A percentile compares a stretch with the other conserved stretches of the same genome.
Conservation (phyloP, 2,888 invertebrate genomes). For the Drosophila yooni region DNA sequence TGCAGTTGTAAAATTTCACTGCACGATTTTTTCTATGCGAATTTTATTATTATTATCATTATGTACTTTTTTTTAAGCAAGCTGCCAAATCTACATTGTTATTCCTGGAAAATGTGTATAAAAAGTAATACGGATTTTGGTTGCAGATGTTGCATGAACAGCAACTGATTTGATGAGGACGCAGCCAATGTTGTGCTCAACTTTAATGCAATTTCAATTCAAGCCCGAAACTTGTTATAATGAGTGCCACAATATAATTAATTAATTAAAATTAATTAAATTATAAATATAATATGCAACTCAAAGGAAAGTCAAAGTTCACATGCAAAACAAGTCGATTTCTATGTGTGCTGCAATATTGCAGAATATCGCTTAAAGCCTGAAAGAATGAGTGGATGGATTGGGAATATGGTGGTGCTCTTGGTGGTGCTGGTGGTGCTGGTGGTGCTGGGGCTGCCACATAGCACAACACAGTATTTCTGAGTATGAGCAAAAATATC, state of each 20-base stretch:
- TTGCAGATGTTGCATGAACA: neutral
- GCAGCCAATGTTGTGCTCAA: neutral
- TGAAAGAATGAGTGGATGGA: neutral
- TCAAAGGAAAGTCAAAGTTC: neutral
- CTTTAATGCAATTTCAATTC: neutral
- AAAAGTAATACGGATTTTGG: neutral
- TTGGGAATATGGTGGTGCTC: neutral
- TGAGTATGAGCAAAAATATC: slow-evolving; percentile 22
- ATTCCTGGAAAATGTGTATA: neutral
- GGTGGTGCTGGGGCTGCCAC: neutral
- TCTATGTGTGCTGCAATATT: neutral
- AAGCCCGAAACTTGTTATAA: neutral
- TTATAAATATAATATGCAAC: neutral
- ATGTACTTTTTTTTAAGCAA: neutral
- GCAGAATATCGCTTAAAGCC: neutral
- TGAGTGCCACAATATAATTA: neutral
- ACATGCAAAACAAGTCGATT: neutral
- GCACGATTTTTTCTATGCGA: neutral
- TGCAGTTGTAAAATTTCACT: neutral
- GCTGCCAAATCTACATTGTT: neutral
- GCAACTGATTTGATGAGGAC: neutral
- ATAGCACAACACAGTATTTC: neutral
- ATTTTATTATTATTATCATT: neutral
- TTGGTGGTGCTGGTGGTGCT: neutral
- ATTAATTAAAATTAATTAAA: too few relatives aligned